Conservation (phyloP, 2,113 vertebrate genomes). For the Leuciscus idus region DNA sequence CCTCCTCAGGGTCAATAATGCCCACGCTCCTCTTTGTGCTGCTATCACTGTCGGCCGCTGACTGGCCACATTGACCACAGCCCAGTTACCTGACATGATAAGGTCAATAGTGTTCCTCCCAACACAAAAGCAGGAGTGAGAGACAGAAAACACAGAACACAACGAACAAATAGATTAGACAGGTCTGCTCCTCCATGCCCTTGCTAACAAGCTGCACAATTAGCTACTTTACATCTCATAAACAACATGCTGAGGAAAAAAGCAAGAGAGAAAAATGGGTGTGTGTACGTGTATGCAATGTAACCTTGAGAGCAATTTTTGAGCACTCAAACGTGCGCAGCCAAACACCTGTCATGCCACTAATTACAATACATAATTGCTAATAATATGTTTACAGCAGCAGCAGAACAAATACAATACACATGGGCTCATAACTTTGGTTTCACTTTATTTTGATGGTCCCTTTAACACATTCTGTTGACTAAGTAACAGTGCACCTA, state of each 20-base stretch:
- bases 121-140: constrained; percentile 15
- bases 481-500: no score
- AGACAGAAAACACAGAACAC: constrained; percentile 5
- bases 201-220: constrained; percentile 35
- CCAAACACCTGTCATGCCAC: neutral
- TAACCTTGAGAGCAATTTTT: constrained; percentile 24
- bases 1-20: neutral
- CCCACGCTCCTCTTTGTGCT: constrained; percentile 20
- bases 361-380: constrained; percentile 21
- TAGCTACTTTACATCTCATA: constrained; percentile 28
- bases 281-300: neutral
- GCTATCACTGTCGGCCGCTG: neutral
- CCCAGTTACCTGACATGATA: constrained; percentile 8
- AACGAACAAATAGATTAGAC: constrained; percentile 19
- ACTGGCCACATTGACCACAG: constrained; percentile 7
- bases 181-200: constrained; percentile 11
- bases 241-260: neutral
- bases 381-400: constrained; percentile 9
- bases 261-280: neutral
- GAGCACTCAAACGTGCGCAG: constrained; percentile 1
- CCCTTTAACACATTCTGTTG: no score
- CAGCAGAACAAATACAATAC: neutral
- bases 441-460: no score
- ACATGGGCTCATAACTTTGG: neutral
- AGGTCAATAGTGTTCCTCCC: constrained; percentile 4